Conservation (phyloP, 1,140 invertebrate species). For the Agraylea sexmaculata region DNA sequence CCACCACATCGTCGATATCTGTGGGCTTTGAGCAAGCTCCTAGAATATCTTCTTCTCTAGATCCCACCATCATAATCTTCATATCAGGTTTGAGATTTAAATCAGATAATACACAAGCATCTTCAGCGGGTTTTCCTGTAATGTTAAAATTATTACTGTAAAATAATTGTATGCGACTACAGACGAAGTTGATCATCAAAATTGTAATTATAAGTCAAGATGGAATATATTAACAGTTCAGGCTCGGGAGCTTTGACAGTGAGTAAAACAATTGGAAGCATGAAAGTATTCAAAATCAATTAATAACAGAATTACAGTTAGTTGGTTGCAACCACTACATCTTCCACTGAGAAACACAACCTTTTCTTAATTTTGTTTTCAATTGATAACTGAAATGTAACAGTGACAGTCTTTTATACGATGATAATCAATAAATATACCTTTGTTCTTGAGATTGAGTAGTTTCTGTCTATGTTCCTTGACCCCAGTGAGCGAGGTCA, state of each 20-base stretch:
- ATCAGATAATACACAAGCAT: slow-evolving; percentile 55
- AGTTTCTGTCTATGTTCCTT: slow-evolving; percentile 83
- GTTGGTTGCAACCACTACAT: too few relatives aligned
- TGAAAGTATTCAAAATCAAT: background rate
- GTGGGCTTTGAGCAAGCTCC: slow-evolving; percentile 65
- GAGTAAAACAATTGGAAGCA: background rate
- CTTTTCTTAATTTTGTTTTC: too few relatives aligned
- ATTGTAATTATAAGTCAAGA: slow-evolving; percentile 1
- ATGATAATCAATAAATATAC: too few relatives aligned
- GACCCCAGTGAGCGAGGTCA: slow-evolving; percentile 71
- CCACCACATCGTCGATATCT: slow-evolving; percentile 71
- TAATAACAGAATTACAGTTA: background rate
- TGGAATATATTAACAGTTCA: background rate
- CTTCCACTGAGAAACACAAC: too few relatives aligned
- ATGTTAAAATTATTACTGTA: slow-evolving; percentile 15
- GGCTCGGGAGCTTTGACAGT: background rate
- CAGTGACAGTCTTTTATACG: too few relatives aligned
- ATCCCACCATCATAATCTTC: slow-evolving; percentile 96
- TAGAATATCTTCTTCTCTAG: slow-evolving; percentile 81
- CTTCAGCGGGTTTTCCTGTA: slow-evolving; percentile 69
- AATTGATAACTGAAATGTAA: too few relatives aligned
- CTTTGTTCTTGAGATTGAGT: slow-evolving; percentile 84
- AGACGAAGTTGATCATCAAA: background rate
- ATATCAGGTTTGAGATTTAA: slow-evolving; percentile 76
- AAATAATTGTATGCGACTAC: background rate